These are phyloP conservation scores for Hylaeus anthracinus DNA, from an alignment of 1,140 invertebrate species.

Conservation along the genomic window DNA sequence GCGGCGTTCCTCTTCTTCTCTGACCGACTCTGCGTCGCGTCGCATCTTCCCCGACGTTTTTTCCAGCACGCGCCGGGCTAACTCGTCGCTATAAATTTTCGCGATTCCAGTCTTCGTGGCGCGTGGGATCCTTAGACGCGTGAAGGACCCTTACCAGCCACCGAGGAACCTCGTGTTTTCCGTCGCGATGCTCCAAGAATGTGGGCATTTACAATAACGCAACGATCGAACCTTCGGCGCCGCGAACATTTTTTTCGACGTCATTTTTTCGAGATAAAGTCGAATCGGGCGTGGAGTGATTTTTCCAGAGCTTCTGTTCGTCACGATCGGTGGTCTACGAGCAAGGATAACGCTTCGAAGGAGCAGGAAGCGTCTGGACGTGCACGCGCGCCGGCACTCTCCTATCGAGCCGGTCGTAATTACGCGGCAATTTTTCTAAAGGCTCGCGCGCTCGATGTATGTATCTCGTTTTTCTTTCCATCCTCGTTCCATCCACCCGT, in stretches of 20 bases:
- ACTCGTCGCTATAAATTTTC: slow-evolving; percentile 59
- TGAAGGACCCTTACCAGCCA: neutral
- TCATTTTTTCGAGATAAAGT: too few relatives aligned
- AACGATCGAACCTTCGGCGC: too few relatives aligned
- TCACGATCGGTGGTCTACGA: neutral
- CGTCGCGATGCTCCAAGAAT: too few relatives aligned
- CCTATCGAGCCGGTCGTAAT: slow-evolving; percentile 60
- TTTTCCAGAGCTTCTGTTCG: too few relatives aligned
- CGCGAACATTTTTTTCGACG: too few relatives aligned
- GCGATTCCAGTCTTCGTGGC: neutral
- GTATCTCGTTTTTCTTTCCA: slow-evolving; percentile 44
- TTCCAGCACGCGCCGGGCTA: slow-evolving; percentile 22
- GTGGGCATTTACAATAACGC: too few relatives aligned
- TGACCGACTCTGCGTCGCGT: slow-evolving; percentile 10
- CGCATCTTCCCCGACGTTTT: slow-evolving; percentile 40
- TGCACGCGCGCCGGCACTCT: neutral
- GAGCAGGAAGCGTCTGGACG: slow-evolving; percentile 3
- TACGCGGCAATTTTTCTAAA: slow-evolving; percentile 68
- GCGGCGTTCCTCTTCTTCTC: neutral
- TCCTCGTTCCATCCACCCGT: slow-evolving; percentile 1
- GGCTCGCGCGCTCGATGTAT: slow-evolving; percentile 58
- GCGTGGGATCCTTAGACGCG: slow-evolving; percentile 17
- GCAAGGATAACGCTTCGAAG: slow-evolving; percentile 1
- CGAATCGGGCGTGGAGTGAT: too few relatives aligned
- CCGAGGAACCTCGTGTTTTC: too few relatives aligned